Evolutionary conservation across 2,113 vertebrate species (phyloP), one percentile per base, ranked within the genome.

Genomic region (Chaetodon auriga): DNA sequence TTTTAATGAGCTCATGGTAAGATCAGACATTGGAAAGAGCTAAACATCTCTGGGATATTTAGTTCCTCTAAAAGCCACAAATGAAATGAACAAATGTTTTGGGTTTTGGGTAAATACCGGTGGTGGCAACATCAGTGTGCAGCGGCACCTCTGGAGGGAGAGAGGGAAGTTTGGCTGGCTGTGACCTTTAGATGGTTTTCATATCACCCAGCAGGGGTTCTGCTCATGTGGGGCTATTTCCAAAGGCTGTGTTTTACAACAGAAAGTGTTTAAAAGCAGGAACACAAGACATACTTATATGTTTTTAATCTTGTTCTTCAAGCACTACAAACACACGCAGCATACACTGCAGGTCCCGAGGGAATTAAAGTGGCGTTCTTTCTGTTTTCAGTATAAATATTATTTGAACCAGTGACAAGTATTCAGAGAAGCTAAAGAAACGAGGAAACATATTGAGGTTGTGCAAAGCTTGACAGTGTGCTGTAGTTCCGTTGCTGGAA

Each of bases 11-110:
- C 71, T 68, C 72, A 70, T 90, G 79, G 89, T 86, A 84, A 83
- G 87, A 93, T 94, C 90, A 94, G 87, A 88, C 76, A 83, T 83
- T 61, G 19, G 85, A 78, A 89, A 61, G 69, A 75, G 48, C 82
- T 87, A 89, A 95, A 94, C 81, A 86, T 92, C 90, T 91, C 78
- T 53, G 86, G 81, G 86, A 90, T 90, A 86, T 90, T 93, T 94
- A 86, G 78, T 81, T 92, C 78, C 46, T 86, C 53, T 87, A 88
- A 91, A 89, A 90, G 85, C 79, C 90, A 91, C 84, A 90, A 92
- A 93, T 85, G 73, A 87, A 90, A 89, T 85, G 76, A 93, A 90
- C 85, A 91, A 94, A 93, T 91, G 89, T 91, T 85, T 84, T 79
- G 69, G 71, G 68, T 82, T 81, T 41, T 65, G 75, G 81, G 76